Evolutionary conservation across 2,797 vertebrate species (phyloP), one percentile per base, ranked within the genome.

Genomic region (Enteromius viviparus): DNA sequence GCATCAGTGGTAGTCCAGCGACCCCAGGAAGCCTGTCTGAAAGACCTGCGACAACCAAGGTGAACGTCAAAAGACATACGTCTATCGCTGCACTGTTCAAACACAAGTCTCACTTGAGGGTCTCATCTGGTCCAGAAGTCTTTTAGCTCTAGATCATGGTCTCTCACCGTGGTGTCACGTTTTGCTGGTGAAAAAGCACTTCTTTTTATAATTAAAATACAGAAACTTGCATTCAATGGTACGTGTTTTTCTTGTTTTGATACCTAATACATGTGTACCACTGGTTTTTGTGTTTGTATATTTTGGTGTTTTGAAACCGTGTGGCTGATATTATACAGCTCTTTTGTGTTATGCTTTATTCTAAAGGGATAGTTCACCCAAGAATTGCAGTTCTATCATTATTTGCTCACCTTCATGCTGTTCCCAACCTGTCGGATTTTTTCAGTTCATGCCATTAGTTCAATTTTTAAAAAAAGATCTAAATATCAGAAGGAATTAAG

Each of bases 81-180:
- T 95, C 95, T 0, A 78, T 95, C 0, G 94, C 94, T 0, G 93
- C 92, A 0, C 87, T 94, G 42, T 92, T 95, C 75, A 95, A 95
- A 87, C 91, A 92, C 82, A 95, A 94, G 32, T 80, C 93, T 0
- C 40, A 93, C 26, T 78, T 66, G 0, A 87, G 78, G 15, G 88
- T 92, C 47, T 70, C 90, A 0, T 86, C 79, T 15, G 80, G 83
- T 60, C 14, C 86, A 0, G 89, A 90, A 62, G 64, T 70, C 29
- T 84, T 87, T 19, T 83, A 83, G 65, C 1, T 34, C 34, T 34
- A 34, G 34, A 42, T 34, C 19, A n/a, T 15, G 14, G 55, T 58
- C 55, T 58, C 45, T 55, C 34, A 23, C 17, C 55, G 64, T 51
- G 45, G 49, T 81, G 29, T 42, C 45, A 75, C 70, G 47, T 66